A percentile compares a stretch with the other conserved stretches of the same genome.
Conservation (phyloP, 2,888 invertebrate genomes). For the Hypolimnas misippus region DNA sequence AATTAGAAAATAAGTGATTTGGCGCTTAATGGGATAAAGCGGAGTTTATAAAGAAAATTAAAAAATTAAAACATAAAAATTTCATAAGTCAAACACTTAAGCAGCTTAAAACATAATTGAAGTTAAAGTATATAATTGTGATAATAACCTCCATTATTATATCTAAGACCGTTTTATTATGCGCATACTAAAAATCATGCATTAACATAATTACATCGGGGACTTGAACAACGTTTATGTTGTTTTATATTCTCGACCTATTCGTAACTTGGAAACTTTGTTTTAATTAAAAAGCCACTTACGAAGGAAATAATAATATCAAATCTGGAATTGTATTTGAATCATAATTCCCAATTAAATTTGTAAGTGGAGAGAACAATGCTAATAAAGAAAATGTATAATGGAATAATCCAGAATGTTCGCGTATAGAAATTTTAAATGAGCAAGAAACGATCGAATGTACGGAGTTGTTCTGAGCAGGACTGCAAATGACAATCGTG, state of each 20-base stretch:
- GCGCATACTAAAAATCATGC: conserved; percentile 25
- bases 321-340: neutral
- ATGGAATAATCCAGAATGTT: neutral
- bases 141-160: conserved; percentile 1
- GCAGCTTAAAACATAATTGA: neutral
- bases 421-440: neutral
- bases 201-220: conserved; percentile 25
- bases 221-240: conserved; percentile 1
- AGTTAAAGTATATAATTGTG: neutral
- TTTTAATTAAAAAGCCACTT: neutral
- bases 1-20: too few relatives aligned
- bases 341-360: neutral
- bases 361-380: conserved; percentile 1
- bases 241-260: conserved; percentile 14
- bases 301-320: neutral
- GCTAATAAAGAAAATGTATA: conserved; percentile 6
- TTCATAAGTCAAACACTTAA: neutral
- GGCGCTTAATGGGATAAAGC: too few relatives aligned
- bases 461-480: conserved; percentile 1
- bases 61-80: too few relatives aligned
- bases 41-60: too few relatives aligned
- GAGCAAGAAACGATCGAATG: neutral
- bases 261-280: neutral
- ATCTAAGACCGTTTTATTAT: conserved; percentile 9
- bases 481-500: conserved; percentile 16